Base-by-base conservation (phyloP, 2,797 vertebrate genomes). In the Jordanella pulchra region DNA sequence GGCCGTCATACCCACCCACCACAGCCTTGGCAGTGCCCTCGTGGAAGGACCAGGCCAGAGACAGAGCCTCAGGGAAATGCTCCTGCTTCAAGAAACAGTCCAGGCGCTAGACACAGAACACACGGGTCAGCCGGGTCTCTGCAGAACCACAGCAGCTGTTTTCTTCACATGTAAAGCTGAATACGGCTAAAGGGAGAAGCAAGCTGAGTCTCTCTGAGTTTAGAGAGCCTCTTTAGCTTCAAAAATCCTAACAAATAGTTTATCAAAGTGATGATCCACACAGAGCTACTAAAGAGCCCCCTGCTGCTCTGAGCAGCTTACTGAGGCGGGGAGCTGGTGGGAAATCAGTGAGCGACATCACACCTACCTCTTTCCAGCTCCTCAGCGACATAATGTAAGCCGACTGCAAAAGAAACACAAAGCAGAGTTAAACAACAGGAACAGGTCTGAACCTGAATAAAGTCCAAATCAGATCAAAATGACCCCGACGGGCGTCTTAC, bases 1-100 rank as follows among this genome's bases (percentile, higher is more conserved):
- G 21, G 28, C 14, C 0, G 12, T 42, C 60, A 6, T 63, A 93
- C 95, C 89, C 89, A 98, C 97, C 98, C 61, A 99, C 94, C 35
- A 99, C 96, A 78, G 98, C 98, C 87, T 98, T 99, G 56, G 97
- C 97, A 73, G 96, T 98, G 75, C 97, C 97, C 87, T 99, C 97
- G 45, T 98, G 96, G 84, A 99, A 98, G 30, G 97, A 98, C 98
- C 98, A 99, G 23, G 97, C 96, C 68, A 99, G 91, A 80, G 95
- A 93, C 63, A 99, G 93, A 13, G 96, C 97, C 91, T 99, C 97
- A 1, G 95, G 94, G 79, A 97, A 96, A 80, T 94, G 93, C 71
- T 98, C 97, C 89, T 97, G 97, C 77, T 97, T 99, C 89, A 99
- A 84, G 63, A 99, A 89, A 69, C 95, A 95, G 87, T 99, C 97